A percentile compares a stretch with the other conserved stretches of the same genome.
Evolutionary conservation across 1,140 invertebrate genomes (phyloP).

Genomic region (Drosophila nigromelanica): DNA sequence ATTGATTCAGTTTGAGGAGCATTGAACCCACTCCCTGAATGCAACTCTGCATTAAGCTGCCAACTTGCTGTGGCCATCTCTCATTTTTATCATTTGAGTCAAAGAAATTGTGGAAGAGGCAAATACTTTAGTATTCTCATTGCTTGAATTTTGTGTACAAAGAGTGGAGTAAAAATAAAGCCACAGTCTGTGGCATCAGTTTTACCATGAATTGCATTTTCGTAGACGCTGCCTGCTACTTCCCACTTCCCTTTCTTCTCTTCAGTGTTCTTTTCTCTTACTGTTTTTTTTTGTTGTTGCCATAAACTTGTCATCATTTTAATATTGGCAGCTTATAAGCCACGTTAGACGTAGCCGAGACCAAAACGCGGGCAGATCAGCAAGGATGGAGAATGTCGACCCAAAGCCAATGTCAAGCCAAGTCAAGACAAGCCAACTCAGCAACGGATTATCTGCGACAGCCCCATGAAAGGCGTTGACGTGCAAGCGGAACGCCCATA

Average conservation of each 20-base stretch:
- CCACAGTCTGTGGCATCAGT: constrained; percentile 63
- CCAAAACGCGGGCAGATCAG: constrained; percentile 8
- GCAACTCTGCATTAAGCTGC: constrained; percentile 7
- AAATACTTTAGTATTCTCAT: constrained; percentile 63
- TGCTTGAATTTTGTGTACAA: constrained; percentile 37
- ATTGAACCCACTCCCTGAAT: constrained; percentile 9
- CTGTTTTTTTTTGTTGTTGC: constrained; percentile 37
- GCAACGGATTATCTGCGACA: constrained; percentile 79
- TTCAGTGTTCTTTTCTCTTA: too few species aligned
- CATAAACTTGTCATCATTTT: constrained; percentile 82
- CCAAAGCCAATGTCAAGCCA: constrained; percentile 80
- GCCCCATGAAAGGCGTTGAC: constrained; percentile 66
- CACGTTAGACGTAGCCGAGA: constrained; percentile 60
- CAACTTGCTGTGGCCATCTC: constrained; percentile 21
- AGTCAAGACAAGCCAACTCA: constrained; percentile 81
- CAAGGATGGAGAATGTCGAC: constrained; percentile 30
- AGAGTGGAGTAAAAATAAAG: constrained; percentile 49
- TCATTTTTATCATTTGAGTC: constrained; percentile 32
- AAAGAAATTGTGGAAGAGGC: constrained; percentile 10
- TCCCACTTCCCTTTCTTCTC: too few species aligned
- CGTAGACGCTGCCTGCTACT: constrained; percentile 27
- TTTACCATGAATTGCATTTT: constrained; percentile 78
- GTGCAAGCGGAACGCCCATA: constrained; percentile 18
- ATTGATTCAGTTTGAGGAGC: background rate
- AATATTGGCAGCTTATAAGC: constrained; percentile 82